A percentile compares a stretch with the other conserved stretches of the same genome.
phyloP scores from a whole-genome alignment of 2,888 invertebrate species.

The Alloplasta piceator region DNA sequence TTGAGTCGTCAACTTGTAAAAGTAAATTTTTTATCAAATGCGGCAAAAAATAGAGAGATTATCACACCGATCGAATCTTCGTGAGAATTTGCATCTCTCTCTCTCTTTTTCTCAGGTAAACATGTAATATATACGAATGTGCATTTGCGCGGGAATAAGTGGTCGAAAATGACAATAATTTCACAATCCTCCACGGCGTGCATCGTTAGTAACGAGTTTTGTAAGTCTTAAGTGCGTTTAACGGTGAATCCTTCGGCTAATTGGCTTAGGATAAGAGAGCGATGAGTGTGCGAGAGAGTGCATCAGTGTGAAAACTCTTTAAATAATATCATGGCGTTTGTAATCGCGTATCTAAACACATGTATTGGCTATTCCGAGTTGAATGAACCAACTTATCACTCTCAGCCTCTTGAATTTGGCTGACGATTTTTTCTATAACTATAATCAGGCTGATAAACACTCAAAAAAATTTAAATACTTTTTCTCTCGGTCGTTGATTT shows the following conservation, averaged over 20 bases:
- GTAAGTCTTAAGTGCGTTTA: conserved; percentile 54
- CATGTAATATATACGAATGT: not conserved
- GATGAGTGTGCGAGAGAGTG: conserved; percentile 31
- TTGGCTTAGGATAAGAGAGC: conserved; percentile 55
- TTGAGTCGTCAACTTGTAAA: too few relatives aligned
- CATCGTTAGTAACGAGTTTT: conserved; percentile 44
- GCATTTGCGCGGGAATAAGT: not conserved
- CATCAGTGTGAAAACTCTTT: not conserved
- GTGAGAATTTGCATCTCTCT: conserved; percentile 9
- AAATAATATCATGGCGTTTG: not conserved
- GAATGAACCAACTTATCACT: too few relatives aligned
- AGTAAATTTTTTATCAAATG: not conserved
- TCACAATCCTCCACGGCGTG: not conserved
- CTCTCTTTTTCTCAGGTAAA: not conserved
- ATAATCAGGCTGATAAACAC: too few relatives aligned
- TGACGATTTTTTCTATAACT: too few relatives aligned
- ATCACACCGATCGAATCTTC: conserved; percentile 10
- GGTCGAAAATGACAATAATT: conserved; percentile 53
- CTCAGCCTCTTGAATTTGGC: too few relatives aligned
- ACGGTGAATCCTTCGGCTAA: conserved; percentile 58
- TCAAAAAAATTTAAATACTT: too few relatives aligned
- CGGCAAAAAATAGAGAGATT: not conserved
- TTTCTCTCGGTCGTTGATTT: too few relatives aligned
- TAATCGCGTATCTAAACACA: not conserved
- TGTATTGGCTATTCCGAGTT: too few relatives aligned